These are phyloP conservation scores for Phylloscopus trochiloides DNA, from an alignment of 2,113 vertebrate species.

Conservation along the genomic window DNA sequence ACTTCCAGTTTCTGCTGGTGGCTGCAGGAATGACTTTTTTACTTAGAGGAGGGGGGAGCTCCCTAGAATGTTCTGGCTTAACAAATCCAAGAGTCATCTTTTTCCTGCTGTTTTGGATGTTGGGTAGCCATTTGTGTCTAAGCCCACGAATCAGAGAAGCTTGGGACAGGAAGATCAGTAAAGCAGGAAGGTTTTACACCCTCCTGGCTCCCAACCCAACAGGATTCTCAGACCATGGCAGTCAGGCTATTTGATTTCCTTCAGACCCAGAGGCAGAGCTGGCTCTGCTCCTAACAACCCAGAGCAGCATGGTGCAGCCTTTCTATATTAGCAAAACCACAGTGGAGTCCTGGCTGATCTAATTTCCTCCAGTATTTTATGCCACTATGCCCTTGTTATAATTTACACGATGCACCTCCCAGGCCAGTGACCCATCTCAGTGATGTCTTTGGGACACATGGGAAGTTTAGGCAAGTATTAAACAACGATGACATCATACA, in stretches of 20 bases:
- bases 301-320: not conserved
- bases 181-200: not conserved
- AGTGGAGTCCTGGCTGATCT: not conserved
- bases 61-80: not conserved
- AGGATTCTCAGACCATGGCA: not conserved
- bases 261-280: not conserved
- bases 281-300: not conserved
- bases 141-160: fast-evolving
- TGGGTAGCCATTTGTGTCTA: not conserved
- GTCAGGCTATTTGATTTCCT: not conserved
- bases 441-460: not conserved
- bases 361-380: not conserved
- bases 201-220: fast-evolving
- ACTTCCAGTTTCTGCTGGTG: not conserved
- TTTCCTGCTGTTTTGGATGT: not conserved
- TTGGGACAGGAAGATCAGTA: not conserved
- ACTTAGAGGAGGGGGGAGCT: not conserved
- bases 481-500: not conserved
- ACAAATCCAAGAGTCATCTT: not conserved
- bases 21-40: not conserved
- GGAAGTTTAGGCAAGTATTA: not conserved
- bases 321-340: not conserved
- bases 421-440: not conserved
- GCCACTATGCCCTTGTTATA: not conserved
- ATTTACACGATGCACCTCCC: not conserved